Evolutionary conservation across 2,797 vertebrate species (phyloP), one percentile per base, ranked within the genome.

Genomic region (Brotogeris chrysoptera): DNA sequence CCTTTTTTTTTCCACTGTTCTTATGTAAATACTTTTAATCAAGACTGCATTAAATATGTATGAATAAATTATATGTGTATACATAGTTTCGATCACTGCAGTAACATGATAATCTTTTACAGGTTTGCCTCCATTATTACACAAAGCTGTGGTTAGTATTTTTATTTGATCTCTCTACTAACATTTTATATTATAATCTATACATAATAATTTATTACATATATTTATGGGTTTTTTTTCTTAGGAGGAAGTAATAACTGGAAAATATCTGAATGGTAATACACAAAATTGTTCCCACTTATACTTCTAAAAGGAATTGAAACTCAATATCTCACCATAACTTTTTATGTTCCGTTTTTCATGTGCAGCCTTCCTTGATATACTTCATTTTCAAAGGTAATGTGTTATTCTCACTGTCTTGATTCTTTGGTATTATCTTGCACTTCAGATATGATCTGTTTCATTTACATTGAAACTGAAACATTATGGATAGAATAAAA

Each of bases 321-420:
- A 90, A 68, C n/a, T 47, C 53, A 66, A 3, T 92, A 43, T 36
- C 57, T 63, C 41, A 92, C 70, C 49, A 23, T 96, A 95, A 94
- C 90, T 93, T 91, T 97, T 94, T 95, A 65, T 87, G 30, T 97
- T 98, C 92, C 71, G 25, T 97, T 96, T 96, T 92, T 90, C 82
- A 92, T 74, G 49, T 95, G 78, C 94, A 98, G 98, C 98, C 9
- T 81, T 98, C 47, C 97, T 98, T 88, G 98, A 98, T 94, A 96
- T 98, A 59, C 96, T 98, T 93, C 96, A 97, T 71, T 98, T 98
- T 95, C 98, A 97, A 93, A 98, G 98, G 98, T 98, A 98, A 98
- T 53, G 34, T 90, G 71, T 91, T 86, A 47, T 57, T 86, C 43
- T 93, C 23, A 53, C 44, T 32, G 32, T 66, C 64, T 90, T 91